phyloP scores from a whole-genome alignment of 2,113 vertebrate species.

The Dipodomys ordii region DNA sequence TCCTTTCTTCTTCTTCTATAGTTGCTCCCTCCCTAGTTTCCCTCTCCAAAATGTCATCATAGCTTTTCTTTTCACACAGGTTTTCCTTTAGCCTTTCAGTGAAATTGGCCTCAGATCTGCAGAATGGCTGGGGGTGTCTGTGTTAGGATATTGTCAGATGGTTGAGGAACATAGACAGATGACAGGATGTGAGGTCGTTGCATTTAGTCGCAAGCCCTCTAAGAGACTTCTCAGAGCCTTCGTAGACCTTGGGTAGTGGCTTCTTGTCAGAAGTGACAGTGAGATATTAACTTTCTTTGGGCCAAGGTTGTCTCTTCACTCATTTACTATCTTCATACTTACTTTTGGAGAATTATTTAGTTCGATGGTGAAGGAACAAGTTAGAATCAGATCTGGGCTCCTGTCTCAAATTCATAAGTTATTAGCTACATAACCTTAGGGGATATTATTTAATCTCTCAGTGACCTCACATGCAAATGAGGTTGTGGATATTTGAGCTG shows the following conservation, averaged over 20 bases:
- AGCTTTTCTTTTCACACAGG: slow-evolving; percentile 58
- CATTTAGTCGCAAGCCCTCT: not conserved
- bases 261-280: not conserved
- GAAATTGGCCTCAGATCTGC: not conserved
- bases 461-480: not conserved
- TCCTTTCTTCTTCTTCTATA: not conserved
- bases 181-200: not conserved
- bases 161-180: not conserved
- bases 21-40: slow-evolving; percentile 25
- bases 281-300: not conserved
- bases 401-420: not conserved
- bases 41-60: slow-evolving; percentile 52
- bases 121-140: slow-evolving; percentile 13
- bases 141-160: not conserved
- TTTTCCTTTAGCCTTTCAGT: slow-evolving; percentile 46
- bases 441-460: not conserved
- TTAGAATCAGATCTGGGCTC: not conserved
- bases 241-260: not conserved
- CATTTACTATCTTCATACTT: not conserved
- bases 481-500: not conserved
- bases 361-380: not conserved
- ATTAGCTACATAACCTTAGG: not conserved
- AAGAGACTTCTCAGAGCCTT: not conserved
- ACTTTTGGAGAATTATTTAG: not conserved
- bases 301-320: not conserved